Percentiles rank a stretch among this genome's conserved stretches.
These are phyloP conservation scores for Wiebesia pumilae DNA, from an alignment of 1,140 invertebrate species.

Conservation along the genomic window DNA sequence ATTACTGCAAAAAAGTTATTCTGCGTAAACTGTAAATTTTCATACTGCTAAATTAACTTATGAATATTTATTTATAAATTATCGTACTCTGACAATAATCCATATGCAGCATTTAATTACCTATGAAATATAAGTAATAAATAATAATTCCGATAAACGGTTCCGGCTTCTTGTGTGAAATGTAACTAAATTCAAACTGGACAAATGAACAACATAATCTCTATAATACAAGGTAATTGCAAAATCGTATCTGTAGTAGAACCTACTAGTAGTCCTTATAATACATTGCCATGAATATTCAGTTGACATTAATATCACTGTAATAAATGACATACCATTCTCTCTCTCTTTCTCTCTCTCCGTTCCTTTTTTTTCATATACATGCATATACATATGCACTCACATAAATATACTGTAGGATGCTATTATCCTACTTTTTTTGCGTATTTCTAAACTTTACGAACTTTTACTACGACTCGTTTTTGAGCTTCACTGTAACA, in stretches of 20 bases:
- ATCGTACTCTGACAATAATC: neutral
- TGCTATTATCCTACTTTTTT: too few relatives aligned
- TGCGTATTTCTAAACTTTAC: too few relatives aligned
- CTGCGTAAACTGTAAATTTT: conserved; percentile 31
- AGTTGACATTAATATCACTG: conserved; percentile 19
- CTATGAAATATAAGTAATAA: conserved; percentile 33
- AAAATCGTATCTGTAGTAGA: conserved; percentile 26
- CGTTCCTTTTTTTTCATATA: neutral
- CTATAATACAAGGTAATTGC: conserved; percentile 27
- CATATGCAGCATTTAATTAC: neutral
- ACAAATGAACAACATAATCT: conserved; percentile 42
- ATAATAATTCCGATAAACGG: conserved; percentile 6
- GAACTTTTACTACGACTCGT: too few relatives aligned
- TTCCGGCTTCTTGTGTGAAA: neutral
- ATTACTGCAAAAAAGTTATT: neutral
- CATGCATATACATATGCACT: too few relatives aligned
- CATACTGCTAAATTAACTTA: conserved; percentile 39
- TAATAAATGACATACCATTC: conserved; percentile 15
- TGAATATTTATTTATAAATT: conserved; percentile 36
- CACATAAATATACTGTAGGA: too few relatives aligned
- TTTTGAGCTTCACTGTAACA: too few relatives aligned
- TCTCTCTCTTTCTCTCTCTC: neutral
- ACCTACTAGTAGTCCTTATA: neutral
- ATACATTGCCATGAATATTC: conserved; percentile 9
- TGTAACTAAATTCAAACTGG: neutral